Conservation (phyloP, 2,888 invertebrate genomes). For the Callyntrura guangdongensis region DNA sequence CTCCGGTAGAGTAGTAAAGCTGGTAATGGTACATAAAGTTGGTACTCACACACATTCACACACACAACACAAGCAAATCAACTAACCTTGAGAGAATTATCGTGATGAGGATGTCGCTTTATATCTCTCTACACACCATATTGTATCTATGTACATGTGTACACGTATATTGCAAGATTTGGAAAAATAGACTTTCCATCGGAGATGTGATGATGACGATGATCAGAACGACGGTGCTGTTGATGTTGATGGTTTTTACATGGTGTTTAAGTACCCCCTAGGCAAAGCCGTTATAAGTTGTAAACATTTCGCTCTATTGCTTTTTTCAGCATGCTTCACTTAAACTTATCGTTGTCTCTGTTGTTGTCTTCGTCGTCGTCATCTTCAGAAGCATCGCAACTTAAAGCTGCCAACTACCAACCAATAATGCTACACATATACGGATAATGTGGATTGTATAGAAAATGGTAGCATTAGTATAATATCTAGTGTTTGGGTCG, state of each 20-base stretch:
- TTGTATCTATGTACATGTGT: slow-evolving; percentile 5
- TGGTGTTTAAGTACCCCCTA: slow-evolving; percentile 78
- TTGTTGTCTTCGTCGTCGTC: slow-evolving; percentile 37
- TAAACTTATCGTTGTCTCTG: slow-evolving; percentile 47
- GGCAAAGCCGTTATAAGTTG: slow-evolving; percentile 79
- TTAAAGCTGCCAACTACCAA: background rate
- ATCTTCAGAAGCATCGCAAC: slow-evolving; percentile 12
- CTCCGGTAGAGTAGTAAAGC: slow-evolving; percentile 41
- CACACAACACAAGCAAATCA: slow-evolving; percentile 41
- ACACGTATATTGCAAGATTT: slow-evolving; percentile 57
- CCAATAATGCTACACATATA: background rate
- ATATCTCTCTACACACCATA: background rate
- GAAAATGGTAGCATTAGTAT: background rate
- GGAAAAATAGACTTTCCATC: slow-evolving; percentile 64
- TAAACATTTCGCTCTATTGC: slow-evolving; percentile 79
- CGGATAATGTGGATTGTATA: background rate
- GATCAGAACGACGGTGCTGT: background rate
- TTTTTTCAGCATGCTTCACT: slow-evolving; percentile 74
- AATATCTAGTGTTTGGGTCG: background rate
- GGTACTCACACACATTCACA: background rate
- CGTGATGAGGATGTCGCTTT: slow-evolving; percentile 11
- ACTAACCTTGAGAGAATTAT: slow-evolving; percentile 73
- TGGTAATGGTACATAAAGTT: too few relatives aligned
- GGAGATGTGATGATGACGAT: slow-evolving; percentile 20
- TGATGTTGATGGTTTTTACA: slow-evolving; percentile 70